phyloP scores from a whole-genome alignment of 1,140 invertebrate species.

The Nasonia longicornis region DNA sequence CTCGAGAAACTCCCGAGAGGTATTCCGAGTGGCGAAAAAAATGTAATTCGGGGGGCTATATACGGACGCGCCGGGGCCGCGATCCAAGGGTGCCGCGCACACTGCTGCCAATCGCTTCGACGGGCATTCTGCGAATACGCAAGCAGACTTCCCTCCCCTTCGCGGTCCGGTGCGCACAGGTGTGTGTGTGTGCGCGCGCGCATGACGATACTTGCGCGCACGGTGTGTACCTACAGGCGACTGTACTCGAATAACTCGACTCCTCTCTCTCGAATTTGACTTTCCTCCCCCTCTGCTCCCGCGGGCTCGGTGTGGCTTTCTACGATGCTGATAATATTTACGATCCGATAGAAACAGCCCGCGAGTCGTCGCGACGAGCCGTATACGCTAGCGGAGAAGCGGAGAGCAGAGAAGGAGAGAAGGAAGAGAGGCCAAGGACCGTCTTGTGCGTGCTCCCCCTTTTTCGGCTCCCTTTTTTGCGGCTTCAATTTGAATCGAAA shows the following conservation, averaged over 20 bases:
- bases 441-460: constrained; percentile 54
- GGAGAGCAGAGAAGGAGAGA: constrained; percentile 23
- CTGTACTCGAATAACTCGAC: no score
- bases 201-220: neutral
- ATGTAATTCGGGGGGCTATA: constrained; percentile 7
- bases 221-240: no score
- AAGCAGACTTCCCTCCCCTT: neutral
- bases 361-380: constrained; percentile 57
- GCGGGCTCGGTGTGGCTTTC: neutral
- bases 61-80: neutral
- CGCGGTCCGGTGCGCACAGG: neutral
- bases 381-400: constrained; percentile 51
- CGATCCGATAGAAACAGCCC: constrained; percentile 66
- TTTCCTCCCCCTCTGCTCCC: neutral
- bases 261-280: neutral
- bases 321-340: constrained; percentile 64
- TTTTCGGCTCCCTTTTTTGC: constrained; percentile 58
- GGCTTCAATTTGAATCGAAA: constrained; percentile 68
- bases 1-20: constrained; percentile 16
- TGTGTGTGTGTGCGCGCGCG: neutral
- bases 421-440: constrained; percentile 48
- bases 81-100: neutral
- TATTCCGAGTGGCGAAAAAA: constrained; percentile 25
- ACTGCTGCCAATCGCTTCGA: constrained; percentile 7
- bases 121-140: constrained; percentile 16